Percentiles rank a stretch among this genome's conserved stretches.
These are phyloP conservation scores for Ophiodon elongatus DNA, from an alignment of 2,113 vertebrate species.

Conservation along the genomic window DNA sequence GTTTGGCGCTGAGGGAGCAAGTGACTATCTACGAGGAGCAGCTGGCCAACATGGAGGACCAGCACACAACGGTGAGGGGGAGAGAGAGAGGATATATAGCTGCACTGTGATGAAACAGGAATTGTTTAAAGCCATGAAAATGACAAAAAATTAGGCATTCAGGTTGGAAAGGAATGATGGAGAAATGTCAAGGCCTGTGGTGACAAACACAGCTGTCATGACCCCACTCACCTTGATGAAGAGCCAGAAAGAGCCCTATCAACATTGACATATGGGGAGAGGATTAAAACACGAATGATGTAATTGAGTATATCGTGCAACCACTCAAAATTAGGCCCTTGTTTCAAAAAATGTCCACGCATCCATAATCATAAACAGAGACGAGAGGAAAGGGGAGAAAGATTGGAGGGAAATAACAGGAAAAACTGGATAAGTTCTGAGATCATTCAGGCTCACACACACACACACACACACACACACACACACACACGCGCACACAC, in stretches of 20 bases:
- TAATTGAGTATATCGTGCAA: slow-evolving; percentile 3
- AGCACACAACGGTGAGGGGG: slow-evolving; percentile 76
- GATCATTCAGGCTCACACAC: background rate
- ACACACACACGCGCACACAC: background rate
- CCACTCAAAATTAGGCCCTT: background rate
- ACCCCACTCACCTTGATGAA: slow-evolving; percentile 60
- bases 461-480: background rate
- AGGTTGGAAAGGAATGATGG: slow-evolving; percentile 53
- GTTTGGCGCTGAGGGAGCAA: slow-evolving; percentile 84
- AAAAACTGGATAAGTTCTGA: too few species aligned
- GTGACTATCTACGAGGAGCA: slow-evolving; percentile 82
- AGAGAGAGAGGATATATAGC: slow-evolving; percentile 1
- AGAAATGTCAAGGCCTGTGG: slow-evolving; percentile 43
- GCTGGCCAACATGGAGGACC: slow-evolving; percentile 79
- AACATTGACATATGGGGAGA: slow-evolving; percentile 32
- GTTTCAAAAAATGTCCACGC: background rate
- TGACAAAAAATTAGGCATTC: slow-evolving; percentile 46
- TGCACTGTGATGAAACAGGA: slow-evolving; percentile 19
- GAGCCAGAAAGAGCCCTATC: slow-evolving; percentile 36
- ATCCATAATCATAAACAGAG: background rate
- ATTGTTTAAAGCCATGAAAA: slow-evolving; percentile 48
- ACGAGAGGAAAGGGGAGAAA: background rate
- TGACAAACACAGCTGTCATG: slow-evolving; percentile 52
- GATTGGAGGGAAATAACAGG: too few species aligned
- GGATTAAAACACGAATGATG: slow-evolving; percentile 28